Evolutionary conservation across 2,888 invertebrate species (phyloP).

Genomic region (Trachelus stipa): DNA sequence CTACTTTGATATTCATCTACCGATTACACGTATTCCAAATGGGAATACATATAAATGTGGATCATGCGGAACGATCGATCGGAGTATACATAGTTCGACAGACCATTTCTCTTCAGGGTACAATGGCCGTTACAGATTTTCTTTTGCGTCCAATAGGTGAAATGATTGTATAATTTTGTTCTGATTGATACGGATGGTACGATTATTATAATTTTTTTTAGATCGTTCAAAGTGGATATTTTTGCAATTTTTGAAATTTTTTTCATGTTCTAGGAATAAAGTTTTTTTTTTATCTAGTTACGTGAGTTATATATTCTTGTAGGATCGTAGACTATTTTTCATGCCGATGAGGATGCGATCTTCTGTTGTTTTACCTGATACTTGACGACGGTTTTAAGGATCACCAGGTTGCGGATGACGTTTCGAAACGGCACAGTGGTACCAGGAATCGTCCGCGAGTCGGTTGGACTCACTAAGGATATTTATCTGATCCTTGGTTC

Average conservation of each 20-base stretch:
- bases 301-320: not conserved
- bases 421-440: constrained; percentile 12
- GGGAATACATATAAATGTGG: constrained; percentile 27
- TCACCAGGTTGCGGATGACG: constrained; percentile 27
- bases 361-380: constrained; percentile 32
- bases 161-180: not conserved
- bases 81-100: not conserved
- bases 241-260: not conserved
- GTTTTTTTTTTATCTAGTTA: not conserved
- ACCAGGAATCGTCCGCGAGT: constrained; percentile 16
- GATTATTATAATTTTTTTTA: not conserved
- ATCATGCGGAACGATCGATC: constrained; percentile 17
- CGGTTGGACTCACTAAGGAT: constrained; percentile 15
- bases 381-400: constrained; percentile 25
- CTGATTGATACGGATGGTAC: not conserved
- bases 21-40: constrained; percentile 34
- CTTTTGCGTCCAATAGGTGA: not conserved
- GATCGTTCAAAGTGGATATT: not conserved
- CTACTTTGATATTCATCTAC: constrained; percentile 21
- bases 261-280: not conserved
- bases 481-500: constrained; percentile 54
- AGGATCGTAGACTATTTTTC: constrained; percentile 31
- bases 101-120: constrained; percentile 22
- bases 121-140: constrained; percentile 25
- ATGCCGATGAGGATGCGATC: constrained; percentile 14